Evolutionary conservation across 2,113 vertebrate species (phyloP).

Genomic region (Spermophilus dauricus): DNA sequence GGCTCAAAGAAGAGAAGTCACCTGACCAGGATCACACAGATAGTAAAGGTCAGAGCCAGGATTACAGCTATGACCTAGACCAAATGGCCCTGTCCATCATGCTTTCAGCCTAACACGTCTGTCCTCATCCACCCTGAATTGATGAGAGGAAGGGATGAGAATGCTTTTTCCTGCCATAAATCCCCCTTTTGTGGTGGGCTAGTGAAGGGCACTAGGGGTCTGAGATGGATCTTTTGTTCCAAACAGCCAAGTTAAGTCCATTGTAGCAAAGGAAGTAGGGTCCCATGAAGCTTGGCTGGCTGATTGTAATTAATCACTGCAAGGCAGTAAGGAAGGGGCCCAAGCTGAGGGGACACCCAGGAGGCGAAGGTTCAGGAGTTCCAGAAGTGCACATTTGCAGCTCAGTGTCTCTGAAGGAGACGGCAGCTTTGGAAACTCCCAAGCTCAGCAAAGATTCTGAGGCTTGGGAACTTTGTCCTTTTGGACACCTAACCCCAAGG

Average conservation of each 20-base stretch:
- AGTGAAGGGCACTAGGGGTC: slow-evolving; percentile 40
- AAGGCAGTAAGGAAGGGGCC: slow-evolving; percentile 8
- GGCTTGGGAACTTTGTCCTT: slow-evolving; percentile 64
- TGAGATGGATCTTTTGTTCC: slow-evolving; percentile 72
- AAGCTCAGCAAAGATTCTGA: slow-evolving; percentile 76
- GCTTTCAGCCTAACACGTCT: slow-evolving; percentile 69
- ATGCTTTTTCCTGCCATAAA: slow-evolving; percentile 59
- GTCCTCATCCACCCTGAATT: slow-evolving; percentile 75
- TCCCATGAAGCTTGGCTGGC: slow-evolving; percentile 12
- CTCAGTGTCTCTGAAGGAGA: slow-evolving; percentile 64
- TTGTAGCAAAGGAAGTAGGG: background rate
- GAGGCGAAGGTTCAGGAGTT: slow-evolving; percentile 24
- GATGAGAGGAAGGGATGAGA: slow-evolving; percentile 72
- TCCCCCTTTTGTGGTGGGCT: slow-evolving; percentile 19
- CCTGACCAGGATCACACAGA: background rate
- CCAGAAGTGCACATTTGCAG: slow-evolving; percentile 53
- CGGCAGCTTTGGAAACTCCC: slow-evolving; percentile 56
- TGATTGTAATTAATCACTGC: slow-evolving; percentile 60
- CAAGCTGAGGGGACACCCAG: slow-evolving; percentile 41
- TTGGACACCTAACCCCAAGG: slow-evolving; percentile 74
- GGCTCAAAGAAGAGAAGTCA: background rate
- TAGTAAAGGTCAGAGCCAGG: background rate
- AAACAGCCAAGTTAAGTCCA: slow-evolving; percentile 50
- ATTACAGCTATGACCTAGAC: background rate
- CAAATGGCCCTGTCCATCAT: slow-evolving; percentile 44